Conservation (phyloP, 2,797 vertebrate species). For the Lutjanus campechanus region DNA sequence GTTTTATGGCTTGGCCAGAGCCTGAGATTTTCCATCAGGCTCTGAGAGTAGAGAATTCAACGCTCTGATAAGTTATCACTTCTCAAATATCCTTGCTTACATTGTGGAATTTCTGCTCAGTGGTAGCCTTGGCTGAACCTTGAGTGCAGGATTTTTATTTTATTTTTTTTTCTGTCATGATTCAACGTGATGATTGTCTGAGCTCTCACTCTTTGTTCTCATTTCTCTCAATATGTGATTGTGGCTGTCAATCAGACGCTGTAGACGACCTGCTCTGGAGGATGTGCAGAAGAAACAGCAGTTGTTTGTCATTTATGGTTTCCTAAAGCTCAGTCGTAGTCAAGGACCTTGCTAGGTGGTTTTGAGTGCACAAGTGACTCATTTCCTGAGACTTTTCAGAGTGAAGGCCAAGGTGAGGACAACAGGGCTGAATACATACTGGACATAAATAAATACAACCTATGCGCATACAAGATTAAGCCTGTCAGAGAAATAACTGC, state of each 20-base stretch:
- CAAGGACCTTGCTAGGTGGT: slow-evolving; percentile 9
- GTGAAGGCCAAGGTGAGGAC: slow-evolving; percentile 19
- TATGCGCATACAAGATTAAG: background rate
- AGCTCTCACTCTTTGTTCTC: background rate
- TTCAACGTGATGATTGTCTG: background rate
- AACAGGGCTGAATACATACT: slow-evolving; percentile 5
- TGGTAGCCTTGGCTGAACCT: slow-evolving; percentile 29
- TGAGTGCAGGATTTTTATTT: background rate
- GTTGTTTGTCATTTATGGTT: slow-evolving; percentile 35
- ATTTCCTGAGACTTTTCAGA: slow-evolving; percentile 44
- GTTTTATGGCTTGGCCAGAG: slow-evolving; percentile 4
- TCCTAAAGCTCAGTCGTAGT: slow-evolving; percentile 7
- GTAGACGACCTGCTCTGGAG: background rate
- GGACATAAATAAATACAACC: background rate
- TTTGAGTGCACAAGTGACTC: slow-evolving; percentile 49
- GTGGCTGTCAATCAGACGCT: background rate
- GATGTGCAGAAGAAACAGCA: slow-evolving; percentile 22
- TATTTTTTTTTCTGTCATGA: slow-evolving; percentile 3
- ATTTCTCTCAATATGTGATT: background rate
- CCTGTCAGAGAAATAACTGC: background rate
- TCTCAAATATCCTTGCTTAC: slow-evolving; percentile 34
- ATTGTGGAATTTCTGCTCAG: slow-evolving; percentile 18
- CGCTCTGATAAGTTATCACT: slow-evolving; percentile 49
- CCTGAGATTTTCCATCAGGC: slow-evolving; percentile 12
- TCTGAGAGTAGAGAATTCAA: slow-evolving; percentile 27